Percentiles rank a stretch among this genome's conserved stretches.
These are phyloP conservation scores for Canis aureus DNA, from an alignment of 2,113 vertebrate genomes.

Conservation along the genomic window DNA sequence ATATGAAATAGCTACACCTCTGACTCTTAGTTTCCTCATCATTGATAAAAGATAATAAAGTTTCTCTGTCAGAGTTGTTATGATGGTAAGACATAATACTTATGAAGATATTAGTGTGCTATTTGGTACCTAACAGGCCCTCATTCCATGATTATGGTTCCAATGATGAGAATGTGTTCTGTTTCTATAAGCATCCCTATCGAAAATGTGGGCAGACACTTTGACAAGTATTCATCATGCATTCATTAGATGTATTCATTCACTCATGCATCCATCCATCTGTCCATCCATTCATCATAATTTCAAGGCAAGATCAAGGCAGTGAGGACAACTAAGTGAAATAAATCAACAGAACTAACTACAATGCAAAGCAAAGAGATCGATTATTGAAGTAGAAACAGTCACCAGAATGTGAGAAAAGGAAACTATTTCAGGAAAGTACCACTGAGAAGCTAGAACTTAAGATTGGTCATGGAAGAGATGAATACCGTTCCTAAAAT, in stretches of 20 bases:
- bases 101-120: not conserved
- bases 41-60: not conserved
- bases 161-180: not conserved
- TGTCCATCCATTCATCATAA: not conserved
- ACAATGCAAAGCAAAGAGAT: not conserved
- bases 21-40: not conserved
- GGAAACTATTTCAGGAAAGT: not conserved
- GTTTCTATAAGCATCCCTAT: not conserved
- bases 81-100: not conserved
- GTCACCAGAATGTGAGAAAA: not conserved
- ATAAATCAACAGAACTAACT: not conserved
- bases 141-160: not conserved
- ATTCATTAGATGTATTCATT: not conserved
- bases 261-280: not conserved
- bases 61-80: not conserved
- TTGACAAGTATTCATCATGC: too few relatives aligned
- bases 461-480: not conserved
- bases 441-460: not conserved
- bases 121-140: not conserved
- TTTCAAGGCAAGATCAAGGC: not conserved
- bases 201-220: not conserved
- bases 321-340: not conserved
- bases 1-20: not conserved
- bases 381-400: not conserved
- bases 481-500: not conserved